Conservation (phyloP, 2,113 vertebrate species). For the Tenrec ecaudatus region DNA sequence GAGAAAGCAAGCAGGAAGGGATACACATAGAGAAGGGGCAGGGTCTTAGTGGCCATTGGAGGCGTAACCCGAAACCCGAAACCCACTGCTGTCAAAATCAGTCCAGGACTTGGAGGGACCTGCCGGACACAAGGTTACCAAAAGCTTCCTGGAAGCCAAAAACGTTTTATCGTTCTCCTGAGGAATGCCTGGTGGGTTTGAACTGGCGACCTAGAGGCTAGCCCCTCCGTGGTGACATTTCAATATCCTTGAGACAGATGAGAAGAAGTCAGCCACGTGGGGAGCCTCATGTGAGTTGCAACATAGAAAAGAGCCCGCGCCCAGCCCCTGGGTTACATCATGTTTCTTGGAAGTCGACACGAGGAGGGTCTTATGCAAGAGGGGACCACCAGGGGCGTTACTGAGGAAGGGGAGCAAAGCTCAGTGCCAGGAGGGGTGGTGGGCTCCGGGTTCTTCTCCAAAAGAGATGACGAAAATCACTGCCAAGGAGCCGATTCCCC, state of each 20-base stretch:
- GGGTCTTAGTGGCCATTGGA: background rate
- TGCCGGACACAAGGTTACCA: no score
- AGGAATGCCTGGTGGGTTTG: no score
- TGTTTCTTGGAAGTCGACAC: background rate
- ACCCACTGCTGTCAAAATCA: no score
- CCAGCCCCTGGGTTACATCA: background rate
- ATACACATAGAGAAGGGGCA: background rate
- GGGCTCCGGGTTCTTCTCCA: background rate
- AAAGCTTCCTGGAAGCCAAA: no score
- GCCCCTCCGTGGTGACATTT: background rate
- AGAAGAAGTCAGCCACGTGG: background rate
- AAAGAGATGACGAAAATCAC: no score
- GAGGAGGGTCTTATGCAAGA: background rate
- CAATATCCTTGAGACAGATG: background rate
- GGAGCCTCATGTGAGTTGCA: background rate
- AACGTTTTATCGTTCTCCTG: no score
- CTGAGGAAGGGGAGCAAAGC: no score
- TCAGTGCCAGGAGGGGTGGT: background rate
- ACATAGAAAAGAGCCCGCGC: background rate
- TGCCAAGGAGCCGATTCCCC: no score
- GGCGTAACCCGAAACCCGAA: no score
- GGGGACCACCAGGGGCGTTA: background rate
- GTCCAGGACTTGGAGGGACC: no score
- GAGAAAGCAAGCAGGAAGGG: conserved; percentile 24
- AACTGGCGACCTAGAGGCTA: no score